Base-by-base conservation (phyloP, 2,888 invertebrate genomes). In the Blomia tropicalis region DNA sequence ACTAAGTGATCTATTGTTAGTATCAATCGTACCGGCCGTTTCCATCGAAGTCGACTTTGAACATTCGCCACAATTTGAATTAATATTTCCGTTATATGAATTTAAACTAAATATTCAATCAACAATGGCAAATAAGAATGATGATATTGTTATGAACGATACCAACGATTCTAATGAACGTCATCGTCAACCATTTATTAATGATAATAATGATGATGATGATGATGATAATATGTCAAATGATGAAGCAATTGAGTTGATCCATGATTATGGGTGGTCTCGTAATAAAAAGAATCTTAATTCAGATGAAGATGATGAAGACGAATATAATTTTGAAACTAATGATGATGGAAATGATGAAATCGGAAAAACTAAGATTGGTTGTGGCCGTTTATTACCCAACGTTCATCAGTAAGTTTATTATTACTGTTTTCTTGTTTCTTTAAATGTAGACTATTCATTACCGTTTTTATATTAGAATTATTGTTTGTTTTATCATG, bases 31-130 rank as follows among this genome's bases (percentile, higher is more conserved):
- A 27, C 64, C 64, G 4, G 59, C 64, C n/a, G 59, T 64, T 29
- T 62, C 62, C n/a, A 64, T 64, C 43, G 62, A 64, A 54, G 64
- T 62, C 14, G 53, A 62, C 43, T 64, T 64, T 53, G 64, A 62
- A 47, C 36, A 43, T 22, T 43, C 59, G 7, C 64, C 64, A n/a
- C 31, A 43, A n/a, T 43, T 64, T 14, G 64, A 64, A 56, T 41
- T 64, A 25, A 60, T 54, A 19, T 41, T 64, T 14, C 32, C 17
- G 19, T 47, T 64, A 11, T 11, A 25, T 19, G 51, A 47, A 19
- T 7, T 14, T 19, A 27, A 47, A 7, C 7, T 14, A 7, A 47
- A 25, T 47, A 7, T 14, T 11, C 22, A 14, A 19, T 11, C 11
- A 7, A 47, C 7, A 36, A 36, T 7, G 17, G 36, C 17, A 36